Percentiles rank a stretch among this genome's conserved stretches.
Conservation (phyloP, 1,140 invertebrate species). For the Brachionus sp. region DNA sequence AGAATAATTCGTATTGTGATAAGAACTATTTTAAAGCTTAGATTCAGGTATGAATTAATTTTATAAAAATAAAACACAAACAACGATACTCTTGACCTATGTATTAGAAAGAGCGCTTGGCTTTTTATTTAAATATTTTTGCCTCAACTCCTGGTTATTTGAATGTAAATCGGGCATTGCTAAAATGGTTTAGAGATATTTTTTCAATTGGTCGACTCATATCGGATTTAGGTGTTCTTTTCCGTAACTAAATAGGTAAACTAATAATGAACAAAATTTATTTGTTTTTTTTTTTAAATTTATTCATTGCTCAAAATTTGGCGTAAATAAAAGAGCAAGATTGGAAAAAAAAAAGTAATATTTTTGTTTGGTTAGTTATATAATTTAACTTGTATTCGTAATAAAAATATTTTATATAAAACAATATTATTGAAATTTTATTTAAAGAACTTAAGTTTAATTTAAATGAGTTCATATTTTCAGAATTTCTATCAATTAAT, state of each 20-base stretch:
- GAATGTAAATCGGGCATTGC: background rate
- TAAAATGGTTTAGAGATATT: constrained; percentile 10
- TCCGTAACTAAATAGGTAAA: background rate
- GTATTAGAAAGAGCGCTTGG: background rate
- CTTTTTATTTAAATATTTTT: background rate
- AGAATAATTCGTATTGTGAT: background rate
- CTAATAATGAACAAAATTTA: background rate
- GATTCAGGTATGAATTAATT: background rate
- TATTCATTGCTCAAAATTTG: background rate
- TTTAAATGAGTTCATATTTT: background rate
- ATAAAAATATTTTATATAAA: background rate
- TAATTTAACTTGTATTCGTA: background rate
- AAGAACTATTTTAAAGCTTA: background rate
- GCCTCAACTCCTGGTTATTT: background rate
- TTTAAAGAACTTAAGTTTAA: background rate
- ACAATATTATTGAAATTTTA: background rate
- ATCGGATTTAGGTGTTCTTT: background rate
- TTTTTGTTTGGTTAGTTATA: constrained; percentile 5
- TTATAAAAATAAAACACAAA: background rate
- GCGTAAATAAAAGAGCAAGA: background rate
- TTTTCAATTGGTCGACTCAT: background rate
- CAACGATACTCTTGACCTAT: background rate
- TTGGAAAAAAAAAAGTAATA: background rate
- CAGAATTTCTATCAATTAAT: background rate
- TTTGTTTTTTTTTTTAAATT: background rate